These are phyloP conservation scores for Limnephilus rhombicus DNA, from an alignment of 2,888 invertebrate species.

Conservation along the genomic window DNA sequence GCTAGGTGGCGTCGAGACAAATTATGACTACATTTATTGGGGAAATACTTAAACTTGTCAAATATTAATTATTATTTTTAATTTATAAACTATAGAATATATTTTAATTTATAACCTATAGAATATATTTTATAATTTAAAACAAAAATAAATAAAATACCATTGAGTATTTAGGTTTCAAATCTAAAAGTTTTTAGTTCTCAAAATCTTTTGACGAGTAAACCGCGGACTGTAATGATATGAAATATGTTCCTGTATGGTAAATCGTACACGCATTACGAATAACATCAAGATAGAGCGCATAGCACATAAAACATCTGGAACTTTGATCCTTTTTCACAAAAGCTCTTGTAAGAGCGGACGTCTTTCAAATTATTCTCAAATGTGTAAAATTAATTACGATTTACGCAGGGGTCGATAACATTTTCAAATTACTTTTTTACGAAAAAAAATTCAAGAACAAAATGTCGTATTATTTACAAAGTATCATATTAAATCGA, in stretches of 20 bases:
- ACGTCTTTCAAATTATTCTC: conserved; percentile 54
- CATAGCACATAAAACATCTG: conserved; percentile 33
- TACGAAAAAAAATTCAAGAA: too few species aligned
- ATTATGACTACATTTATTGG: too few species aligned
- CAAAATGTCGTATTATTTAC: too few species aligned
- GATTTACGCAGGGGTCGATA: conserved; percentile 11
- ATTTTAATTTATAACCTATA: too few species aligned
- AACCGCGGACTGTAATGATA: background rate
- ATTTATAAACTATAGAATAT: too few species aligned
- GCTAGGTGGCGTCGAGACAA: too few species aligned
- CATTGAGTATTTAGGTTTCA: too few species aligned
- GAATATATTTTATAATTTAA: too few species aligned
- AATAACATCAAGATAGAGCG: background rate
- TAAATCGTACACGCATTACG: background rate
- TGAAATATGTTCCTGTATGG: background rate
- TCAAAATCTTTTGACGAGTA: background rate
- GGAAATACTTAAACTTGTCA: too few species aligned
- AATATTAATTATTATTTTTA: too few species aligned
- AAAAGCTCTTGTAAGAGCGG: conserved; percentile 20
- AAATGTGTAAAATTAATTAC: conserved; percentile 65
- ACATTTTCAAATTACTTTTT: background rate
- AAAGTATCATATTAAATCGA: too few species aligned
- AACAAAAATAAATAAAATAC: too few species aligned
- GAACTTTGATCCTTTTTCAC: conserved; percentile 18
- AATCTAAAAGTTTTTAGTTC: background rate